phyloP scores from a whole-genome alignment of 2,113 vertebrate genomes.

The Podarcis muralis region DNA sequence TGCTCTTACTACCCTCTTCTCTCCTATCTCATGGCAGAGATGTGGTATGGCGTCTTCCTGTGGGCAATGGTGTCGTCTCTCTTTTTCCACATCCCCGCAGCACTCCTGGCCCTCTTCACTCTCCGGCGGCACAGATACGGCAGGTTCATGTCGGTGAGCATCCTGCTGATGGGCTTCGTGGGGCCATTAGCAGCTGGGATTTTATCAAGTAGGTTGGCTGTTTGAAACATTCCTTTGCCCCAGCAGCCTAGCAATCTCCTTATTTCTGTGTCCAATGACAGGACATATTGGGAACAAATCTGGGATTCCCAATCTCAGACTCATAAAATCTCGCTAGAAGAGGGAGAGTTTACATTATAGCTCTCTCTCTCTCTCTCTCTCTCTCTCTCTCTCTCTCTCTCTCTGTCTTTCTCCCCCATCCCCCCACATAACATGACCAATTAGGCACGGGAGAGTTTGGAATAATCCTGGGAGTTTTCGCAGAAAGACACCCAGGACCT shows the following conservation, averaged over 20 bases:
- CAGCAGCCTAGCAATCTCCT: not conserved
- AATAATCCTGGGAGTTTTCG: too few relatives aligned
- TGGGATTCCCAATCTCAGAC: too few relatives aligned
- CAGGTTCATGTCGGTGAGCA: slow-evolving; percentile 90
- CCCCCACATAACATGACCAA: not conserved
- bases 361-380: not conserved
- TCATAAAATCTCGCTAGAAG: too few relatives aligned
- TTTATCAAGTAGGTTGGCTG: slow-evolving; percentile 89
- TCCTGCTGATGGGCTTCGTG: slow-evolving; percentile 93
- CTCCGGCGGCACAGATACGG: slow-evolving; percentile 92
- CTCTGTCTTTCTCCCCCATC: too few relatives aligned
- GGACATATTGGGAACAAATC: too few relatives aligned
- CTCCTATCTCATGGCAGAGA: slow-evolving; percentile 78
- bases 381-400: not conserved
- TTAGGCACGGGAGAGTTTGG: not conserved
- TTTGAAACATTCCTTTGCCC: not conserved
- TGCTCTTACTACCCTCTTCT: not conserved
- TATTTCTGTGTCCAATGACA: not conserved
- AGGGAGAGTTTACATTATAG: not conserved
- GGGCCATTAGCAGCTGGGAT: slow-evolving; percentile 93
- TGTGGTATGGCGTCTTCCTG: slow-evolving; percentile 98
- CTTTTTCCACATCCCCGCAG: slow-evolving; percentile 90
- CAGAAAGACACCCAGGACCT: too few relatives aligned
- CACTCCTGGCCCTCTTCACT: slow-evolving; percentile 87
- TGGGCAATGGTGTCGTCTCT: slow-evolving; percentile 94